phyloP scores from a whole-genome alignment of 2,888 invertebrate genomes.

The Cyaniris semiargus region DNA sequence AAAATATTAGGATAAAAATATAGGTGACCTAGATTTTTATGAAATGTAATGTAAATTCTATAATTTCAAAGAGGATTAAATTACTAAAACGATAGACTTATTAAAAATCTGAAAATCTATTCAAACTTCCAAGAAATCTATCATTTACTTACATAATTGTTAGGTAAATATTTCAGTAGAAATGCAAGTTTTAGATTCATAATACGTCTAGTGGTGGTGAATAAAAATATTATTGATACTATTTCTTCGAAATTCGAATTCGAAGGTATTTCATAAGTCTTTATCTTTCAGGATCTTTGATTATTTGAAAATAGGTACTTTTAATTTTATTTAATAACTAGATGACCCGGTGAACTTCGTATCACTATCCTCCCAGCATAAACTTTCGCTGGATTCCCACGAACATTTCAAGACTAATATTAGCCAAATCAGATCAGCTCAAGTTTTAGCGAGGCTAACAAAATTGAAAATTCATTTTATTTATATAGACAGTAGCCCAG shows the following conservation, averaged over 20 bases:
- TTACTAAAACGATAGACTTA: slow-evolving; percentile 58
- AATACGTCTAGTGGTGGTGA: not conserved
- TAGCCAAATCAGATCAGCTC: too few species aligned
- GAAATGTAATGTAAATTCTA: slow-evolving; percentile 18
- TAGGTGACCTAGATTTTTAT: slow-evolving; percentile 19
- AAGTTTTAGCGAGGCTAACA: too few species aligned
- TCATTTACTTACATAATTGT: slow-evolving; percentile 46
- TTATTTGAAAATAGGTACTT: too few species aligned
- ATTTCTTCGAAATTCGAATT: too few species aligned
- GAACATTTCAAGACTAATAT: too few species aligned
- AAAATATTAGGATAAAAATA: slow-evolving; percentile 31
- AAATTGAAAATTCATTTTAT: not conserved
- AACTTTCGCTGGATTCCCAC: too few species aligned
- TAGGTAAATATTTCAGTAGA: slow-evolving; percentile 10
- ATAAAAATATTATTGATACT: not conserved
- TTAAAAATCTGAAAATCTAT: slow-evolving; percentile 62
- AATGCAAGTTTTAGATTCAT: slow-evolving; percentile 11
- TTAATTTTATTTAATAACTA: too few species aligned
- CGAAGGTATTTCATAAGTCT: too few species aligned
- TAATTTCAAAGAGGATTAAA: slow-evolving; percentile 23
- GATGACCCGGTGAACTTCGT: too few species aligned
- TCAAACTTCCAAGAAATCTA: slow-evolving; percentile 72
- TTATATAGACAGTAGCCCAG: too few species aligned
- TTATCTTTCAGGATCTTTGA: too few species aligned
- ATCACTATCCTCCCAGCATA: too few species aligned